Percentiles rank a stretch among this genome's conserved stretches.
These are phyloP conservation scores for Arctopsyche grandis DNA, from an alignment of 1,140 invertebrate genomes.

Conservation along the genomic window DNA sequence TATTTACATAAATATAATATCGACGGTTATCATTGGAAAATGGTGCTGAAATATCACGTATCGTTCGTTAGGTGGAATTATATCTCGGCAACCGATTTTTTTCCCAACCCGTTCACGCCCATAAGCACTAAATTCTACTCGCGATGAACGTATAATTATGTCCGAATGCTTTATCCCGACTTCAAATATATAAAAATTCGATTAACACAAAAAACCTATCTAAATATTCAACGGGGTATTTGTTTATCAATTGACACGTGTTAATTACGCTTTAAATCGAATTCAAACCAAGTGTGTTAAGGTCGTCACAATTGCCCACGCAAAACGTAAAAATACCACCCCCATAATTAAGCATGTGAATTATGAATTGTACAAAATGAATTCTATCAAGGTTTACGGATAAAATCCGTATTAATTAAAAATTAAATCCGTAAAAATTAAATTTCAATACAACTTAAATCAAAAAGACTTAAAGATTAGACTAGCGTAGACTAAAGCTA, in stretches of 20 bases:
- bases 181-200: slow-evolving; percentile 28
- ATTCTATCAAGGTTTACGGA: no score
- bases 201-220: not conserved
- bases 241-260: slow-evolving; percentile 1
- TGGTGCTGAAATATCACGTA: slow-evolving; percentile 20
- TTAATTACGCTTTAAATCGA: not conserved
- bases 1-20: not conserved
- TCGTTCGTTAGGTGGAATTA: not conserved
- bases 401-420: no score
- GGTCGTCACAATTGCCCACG: no score
- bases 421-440: no score
- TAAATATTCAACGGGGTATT: not conserved
- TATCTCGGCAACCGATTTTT: not conserved
- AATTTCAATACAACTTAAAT: no score
- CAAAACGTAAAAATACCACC: no score
- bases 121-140: slow-evolving; percentile 20
- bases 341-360: no score
- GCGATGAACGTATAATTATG: slow-evolving; percentile 31
- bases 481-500: no score
- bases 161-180: slow-evolving; percentile 28
- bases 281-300: no score
- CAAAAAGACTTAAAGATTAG: no score
- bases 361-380: no score
- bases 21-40: not conserved
- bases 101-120: slow-evolving; percentile 3